phyloP scores from a whole-genome alignment of 1,140 invertebrate species.

The Acromyrmex charruanus region DNA sequence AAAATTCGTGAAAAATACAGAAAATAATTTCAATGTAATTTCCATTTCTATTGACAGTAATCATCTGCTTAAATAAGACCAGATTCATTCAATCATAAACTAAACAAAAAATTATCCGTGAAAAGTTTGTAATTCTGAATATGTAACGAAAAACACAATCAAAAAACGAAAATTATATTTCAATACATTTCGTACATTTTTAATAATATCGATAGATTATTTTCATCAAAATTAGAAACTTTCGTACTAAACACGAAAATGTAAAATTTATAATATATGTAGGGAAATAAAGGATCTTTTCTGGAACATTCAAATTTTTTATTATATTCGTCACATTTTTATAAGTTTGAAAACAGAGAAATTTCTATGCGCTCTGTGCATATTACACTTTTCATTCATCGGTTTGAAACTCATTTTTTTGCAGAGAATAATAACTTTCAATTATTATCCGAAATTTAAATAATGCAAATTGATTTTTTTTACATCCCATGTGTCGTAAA shows the following conservation, averaged over 20 bases:
- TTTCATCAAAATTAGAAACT: neutral
- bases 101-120: neutral
- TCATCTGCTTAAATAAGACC: neutral
- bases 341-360: neutral
- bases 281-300: neutral
- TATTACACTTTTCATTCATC: neutral
- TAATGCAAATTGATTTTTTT: slow-evolving; percentile 14
- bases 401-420: slow-evolving; percentile 4
- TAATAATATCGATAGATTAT: neutral
- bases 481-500: neutral
- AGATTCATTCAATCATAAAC: neutral
- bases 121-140: neutral
- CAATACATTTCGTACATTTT: too few relatives aligned
- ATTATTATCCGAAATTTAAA: slow-evolving; percentile 19
- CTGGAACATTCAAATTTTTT: neutral
- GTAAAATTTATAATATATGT: too few relatives aligned
- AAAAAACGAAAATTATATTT: neutral
- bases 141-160: neutral
- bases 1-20: neutral
- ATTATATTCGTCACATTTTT: neutral
- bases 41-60: neutral
- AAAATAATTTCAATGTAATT: neutral
- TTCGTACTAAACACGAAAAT: neutral
- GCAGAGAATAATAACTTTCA: slow-evolving; percentile 32
- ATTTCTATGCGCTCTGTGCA: neutral